Conservation (phyloP, 2,113 vertebrate genomes). For the Apodemus speciosus region DNA sequence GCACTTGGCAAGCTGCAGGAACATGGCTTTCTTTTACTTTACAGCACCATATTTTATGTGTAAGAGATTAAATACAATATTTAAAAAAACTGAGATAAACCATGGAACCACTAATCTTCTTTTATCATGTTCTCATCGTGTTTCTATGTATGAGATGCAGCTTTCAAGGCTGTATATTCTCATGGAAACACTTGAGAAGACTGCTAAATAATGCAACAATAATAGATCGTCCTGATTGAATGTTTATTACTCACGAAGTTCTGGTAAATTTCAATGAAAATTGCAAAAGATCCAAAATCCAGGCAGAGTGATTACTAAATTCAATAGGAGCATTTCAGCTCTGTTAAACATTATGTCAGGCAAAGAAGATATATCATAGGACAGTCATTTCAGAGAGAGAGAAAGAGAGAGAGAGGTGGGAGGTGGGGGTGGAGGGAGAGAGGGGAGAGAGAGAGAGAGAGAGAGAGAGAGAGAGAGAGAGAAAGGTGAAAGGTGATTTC, state of each 20-base stretch:
- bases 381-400: neutral
- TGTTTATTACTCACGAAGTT: neutral
- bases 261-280: neutral
- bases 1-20: neutral
- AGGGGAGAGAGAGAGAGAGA: neutral
- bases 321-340: neutral
- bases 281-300: neutral
- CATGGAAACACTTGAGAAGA: neutral
- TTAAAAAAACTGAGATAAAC: slow-evolving; percentile 21
- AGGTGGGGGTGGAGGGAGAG: rapidly evolving
- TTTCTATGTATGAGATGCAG: neutral
- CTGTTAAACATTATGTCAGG: neutral
- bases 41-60: slow-evolving; percentile 27
- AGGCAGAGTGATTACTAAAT: neutral
- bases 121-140: neutral
- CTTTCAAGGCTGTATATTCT: neutral
- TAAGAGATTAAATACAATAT: neutral
- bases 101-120: slow-evolving; percentile 41
- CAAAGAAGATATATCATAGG: neutral
- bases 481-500: neutral
- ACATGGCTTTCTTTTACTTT: slow-evolving; percentile 11
- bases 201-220: neutral
- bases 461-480: neutral
- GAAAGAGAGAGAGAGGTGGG: neutral
- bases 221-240: neutral